Percentiles rank a stretch among this genome's conserved stretches.
These are phyloP conservation scores for Acleris holmiana DNA, from an alignment of 2,888 invertebrate species.

Conservation along the genomic window DNA sequence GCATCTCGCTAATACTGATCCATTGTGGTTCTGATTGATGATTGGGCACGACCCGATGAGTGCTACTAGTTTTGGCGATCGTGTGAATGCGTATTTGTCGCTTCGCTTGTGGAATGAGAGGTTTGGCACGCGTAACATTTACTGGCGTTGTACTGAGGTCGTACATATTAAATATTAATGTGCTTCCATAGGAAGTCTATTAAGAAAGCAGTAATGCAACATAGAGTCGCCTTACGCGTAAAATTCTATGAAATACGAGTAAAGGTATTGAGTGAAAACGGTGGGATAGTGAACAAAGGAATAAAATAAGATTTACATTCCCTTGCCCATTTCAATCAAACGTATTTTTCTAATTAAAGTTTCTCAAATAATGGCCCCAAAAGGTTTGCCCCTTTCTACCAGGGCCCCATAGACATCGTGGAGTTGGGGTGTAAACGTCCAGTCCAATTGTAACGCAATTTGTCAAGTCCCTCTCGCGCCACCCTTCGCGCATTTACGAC, in stretches of 20 bases:
- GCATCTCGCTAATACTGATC: conserved; percentile 11
- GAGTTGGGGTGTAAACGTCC: conserved; percentile 39
- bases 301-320: neutral
- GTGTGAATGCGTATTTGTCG: conserved; percentile 12
- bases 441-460: conserved; percentile 64
- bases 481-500: conserved; percentile 36
- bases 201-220: too few species aligned
- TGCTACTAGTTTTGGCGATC: conserved; percentile 18
- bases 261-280: too few species aligned
- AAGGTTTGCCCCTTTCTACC: conserved; percentile 5
- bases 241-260: too few species aligned
- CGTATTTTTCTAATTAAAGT: conserved; percentile 10
- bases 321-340: neutral
- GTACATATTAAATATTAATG: too few species aligned
- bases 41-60: conserved; percentile 18
- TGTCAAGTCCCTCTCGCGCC: conserved; percentile 57
- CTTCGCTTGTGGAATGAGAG: conserved; percentile 8
- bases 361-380: conserved; percentile 20
- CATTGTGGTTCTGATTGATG: conserved; percentile 28
- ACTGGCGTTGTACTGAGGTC: neutral
- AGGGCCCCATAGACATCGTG: conserved; percentile 33
- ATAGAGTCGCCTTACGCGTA: too few species aligned
- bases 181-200: too few species aligned
- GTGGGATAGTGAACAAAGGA: too few species aligned
- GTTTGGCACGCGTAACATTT: neutral